phyloP scores from a whole-genome alignment of 2,888 invertebrate species.

The Metopia argyrocephala region DNA sequence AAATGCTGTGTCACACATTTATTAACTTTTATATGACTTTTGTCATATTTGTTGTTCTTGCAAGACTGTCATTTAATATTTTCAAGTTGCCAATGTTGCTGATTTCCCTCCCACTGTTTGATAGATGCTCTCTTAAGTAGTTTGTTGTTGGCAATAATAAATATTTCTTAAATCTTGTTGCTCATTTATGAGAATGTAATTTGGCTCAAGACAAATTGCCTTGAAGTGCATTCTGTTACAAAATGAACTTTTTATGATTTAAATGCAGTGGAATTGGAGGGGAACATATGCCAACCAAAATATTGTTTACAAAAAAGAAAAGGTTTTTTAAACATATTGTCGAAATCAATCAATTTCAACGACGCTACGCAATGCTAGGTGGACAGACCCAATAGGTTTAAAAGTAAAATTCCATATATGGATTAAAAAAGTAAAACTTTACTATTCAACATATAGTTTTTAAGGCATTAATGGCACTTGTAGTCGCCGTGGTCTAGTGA shows the following conservation, averaged over 20 bases:
- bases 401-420: too few species aligned
- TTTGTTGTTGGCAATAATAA: constrained; percentile 41
- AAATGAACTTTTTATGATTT: constrained; percentile 13
- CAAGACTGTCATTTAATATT: constrained; percentile 50
- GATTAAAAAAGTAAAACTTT: too few species aligned
- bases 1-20: constrained; percentile 36
- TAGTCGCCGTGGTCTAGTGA: too few species aligned
- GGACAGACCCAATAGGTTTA: too few species aligned
- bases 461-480: too few species aligned
- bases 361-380: too few species aligned
- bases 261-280: constrained; percentile 16
- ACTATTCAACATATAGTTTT: too few species aligned
- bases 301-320: too few species aligned
- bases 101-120: background rate
- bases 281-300: background rate
- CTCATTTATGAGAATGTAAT: constrained; percentile 58
- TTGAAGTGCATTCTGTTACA: constrained; percentile 57
- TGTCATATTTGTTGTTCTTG: constrained; percentile 15
- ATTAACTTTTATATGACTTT: constrained; percentile 46
- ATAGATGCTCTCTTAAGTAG: background rate
- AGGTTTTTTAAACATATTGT: too few species aligned
- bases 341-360: too few species aligned
- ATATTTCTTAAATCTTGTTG: constrained; percentile 43
- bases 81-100: background rate
- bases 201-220: constrained; percentile 61